Base-by-base conservation (phyloP, 2,113 vertebrate species). In the Bubo bubo region DNA sequence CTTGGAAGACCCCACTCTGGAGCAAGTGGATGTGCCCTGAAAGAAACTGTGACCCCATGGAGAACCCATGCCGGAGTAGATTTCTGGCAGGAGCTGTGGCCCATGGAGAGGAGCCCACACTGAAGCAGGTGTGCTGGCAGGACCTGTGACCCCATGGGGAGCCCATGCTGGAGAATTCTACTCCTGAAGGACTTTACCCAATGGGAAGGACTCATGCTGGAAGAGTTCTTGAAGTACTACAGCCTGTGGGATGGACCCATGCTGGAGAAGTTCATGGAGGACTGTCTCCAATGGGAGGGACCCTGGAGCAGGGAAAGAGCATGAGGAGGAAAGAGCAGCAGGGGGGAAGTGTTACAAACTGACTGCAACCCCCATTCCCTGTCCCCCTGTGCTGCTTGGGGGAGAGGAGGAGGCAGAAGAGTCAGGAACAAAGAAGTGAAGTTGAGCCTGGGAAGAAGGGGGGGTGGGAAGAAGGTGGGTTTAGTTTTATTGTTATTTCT, bases 231-330 rank as follows among this genome's bases (percentile, higher is more conserved):
- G 59, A 55, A 60, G 47, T 56, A 47, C 41, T 75, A 24, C 14
- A 86, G 49, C 27, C 76, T 45, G 12, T 64, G 21, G 12, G 28
- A 75, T 45, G 30, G 30, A 26, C 6, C 14, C 3, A 2, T 1
- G 1, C 4, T 24, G 26, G n/a, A 47, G 13, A 53, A 76, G 9
- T 6, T 12, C 6, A 1, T 2, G 4, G 71, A 34, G 15, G n/a
- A 11, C n/a, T 59, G 7, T n/a, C 28, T 80, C 30, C 22, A 9
- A 7, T 55, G 8, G n/a, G 52, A 86, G 58, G 7, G 5, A 23
- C 18, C 10, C 21, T 43, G 39, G n/a, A 72, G 70, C n/a, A 26
- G 19, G 9, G 19, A 55, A 77, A 60, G 39, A 60, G 26, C 22
- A 22, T 5, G 16, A 43, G 19, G 14, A 86, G 13, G n/a, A 72